Conservation (phyloP, 2,797 vertebrate genomes). For the Hylomyscus alleni region DNA sequence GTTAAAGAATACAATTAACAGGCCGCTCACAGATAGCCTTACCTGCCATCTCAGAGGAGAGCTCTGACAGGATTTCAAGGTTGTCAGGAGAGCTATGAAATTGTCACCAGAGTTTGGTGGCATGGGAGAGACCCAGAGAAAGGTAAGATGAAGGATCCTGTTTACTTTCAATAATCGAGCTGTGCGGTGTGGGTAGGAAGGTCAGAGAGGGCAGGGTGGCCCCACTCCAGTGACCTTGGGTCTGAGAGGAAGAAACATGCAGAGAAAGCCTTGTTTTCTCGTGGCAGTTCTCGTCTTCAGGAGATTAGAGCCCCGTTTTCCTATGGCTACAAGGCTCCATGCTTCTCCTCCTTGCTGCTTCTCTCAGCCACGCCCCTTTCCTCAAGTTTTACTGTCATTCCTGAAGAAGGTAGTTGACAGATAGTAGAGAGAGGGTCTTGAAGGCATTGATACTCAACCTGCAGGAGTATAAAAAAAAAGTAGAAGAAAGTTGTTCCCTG, state of each 20-base stretch:
- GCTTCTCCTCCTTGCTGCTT: neutral
- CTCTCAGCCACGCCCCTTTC: neutral
- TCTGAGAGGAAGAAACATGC: conserved; percentile 20
- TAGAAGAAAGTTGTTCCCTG: neutral
- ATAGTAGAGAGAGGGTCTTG: neutral
- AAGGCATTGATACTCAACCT: neutral
- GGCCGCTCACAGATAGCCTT: conserved; percentile 59
- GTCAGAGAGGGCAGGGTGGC: neutral
- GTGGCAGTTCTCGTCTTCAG: neutral
- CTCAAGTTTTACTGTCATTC: neutral
- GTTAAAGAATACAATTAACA: conserved; percentile 58
- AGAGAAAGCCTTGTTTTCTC: conserved; percentile 15
- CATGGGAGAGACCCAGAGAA: conserved; percentile 51
- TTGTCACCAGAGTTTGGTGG: neutral
- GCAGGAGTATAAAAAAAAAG: neutral
- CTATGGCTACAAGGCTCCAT: neutral
- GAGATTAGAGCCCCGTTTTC: conserved; percentile 9
- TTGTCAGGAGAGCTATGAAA: conserved; percentile 68
- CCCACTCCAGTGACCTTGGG: conserved; percentile 21
- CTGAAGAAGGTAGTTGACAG: neutral
- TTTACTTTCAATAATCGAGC: conserved; percentile 72
- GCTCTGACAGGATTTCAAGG: conserved; percentile 56
- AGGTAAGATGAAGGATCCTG: conserved; percentile 25
- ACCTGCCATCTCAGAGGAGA: conserved; percentile 44
- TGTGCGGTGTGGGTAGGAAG: conserved; percentile 30